A percentile compares a stretch with the other conserved stretches of the same genome.
Conservation (phyloP, 2,797 vertebrate genomes). For the Eupleurogrammus muticus region DNA sequence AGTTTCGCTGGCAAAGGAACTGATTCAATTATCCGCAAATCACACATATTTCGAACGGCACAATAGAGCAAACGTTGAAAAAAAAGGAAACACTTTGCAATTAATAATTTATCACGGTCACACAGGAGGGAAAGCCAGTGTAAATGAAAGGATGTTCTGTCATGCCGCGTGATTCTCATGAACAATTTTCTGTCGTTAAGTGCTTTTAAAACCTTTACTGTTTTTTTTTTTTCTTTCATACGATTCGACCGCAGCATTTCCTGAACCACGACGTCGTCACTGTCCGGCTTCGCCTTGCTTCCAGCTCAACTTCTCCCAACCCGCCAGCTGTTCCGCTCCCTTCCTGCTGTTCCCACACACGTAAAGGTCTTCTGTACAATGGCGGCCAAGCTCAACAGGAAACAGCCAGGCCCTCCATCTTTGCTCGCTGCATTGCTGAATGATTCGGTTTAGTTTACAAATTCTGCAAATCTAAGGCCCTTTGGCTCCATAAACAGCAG, state of each 20-base stretch:
- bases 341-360: too few relatives aligned
- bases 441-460: slow-evolving; percentile 13
- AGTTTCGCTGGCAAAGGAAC: slow-evolving; percentile 27
- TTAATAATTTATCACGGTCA: slow-evolving; percentile 43
- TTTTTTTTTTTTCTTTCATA: neutral
- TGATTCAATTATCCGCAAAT: slow-evolving; percentile 36
- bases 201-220: slow-evolving; percentile 26
- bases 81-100: slow-evolving; percentile 43
- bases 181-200: slow-evolving; percentile 20
- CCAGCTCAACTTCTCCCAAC: too few relatives aligned
- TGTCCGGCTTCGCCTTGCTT: too few relatives aligned
- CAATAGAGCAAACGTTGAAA: slow-evolving; percentile 16
- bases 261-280: too few relatives aligned
- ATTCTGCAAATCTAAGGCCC: neutral
- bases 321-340: too few relatives aligned
- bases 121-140: slow-evolving; percentile 18
- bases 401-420: too few relatives aligned
- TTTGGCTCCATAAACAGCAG: slow-evolving; percentile 10
- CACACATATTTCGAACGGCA: slow-evolving; percentile 16
- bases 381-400: too few relatives aligned
- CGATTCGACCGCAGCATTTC: too few relatives aligned
- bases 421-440: too few relatives aligned
- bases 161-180: slow-evolving; percentile 13
- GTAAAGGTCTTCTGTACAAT: too few relatives aligned
- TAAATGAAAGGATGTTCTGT: slow-evolving; percentile 44